Evolutionary conservation across 2,113 vertebrate genomes (phyloP), one percentile per base, ranked within the genome.

Genomic region (Xenopus laevis): DNA sequence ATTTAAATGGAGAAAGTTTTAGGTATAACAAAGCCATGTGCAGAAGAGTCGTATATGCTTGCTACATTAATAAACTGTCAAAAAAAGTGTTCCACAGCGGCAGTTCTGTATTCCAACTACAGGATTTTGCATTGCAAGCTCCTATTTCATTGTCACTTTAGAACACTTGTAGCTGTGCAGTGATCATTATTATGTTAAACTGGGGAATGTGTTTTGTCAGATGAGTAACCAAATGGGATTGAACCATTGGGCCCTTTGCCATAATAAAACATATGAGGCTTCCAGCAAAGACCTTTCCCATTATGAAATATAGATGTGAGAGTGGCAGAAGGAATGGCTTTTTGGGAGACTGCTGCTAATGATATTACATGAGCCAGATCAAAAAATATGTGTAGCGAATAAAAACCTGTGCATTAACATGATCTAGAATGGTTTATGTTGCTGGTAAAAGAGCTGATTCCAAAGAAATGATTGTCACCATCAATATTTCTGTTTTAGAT

Each of bases 401-500:
- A 67, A 46, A 81, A 79, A 83, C 75, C 66, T 74, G 58, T 83
- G 83, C 68, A 76, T 80, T 73, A 53, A 65, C 53, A 4, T 23
- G 33, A 11, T 46, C 27, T 23, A 63, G n/a, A n/a, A 55, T 57
- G 46, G 18, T 21, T 63, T 79, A 52, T 65, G 78, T 81, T 84
- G 83, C 88, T 86, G 79, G 84, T 83, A 82, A 78, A 73, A 83
- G 79, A 85, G 79, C 82, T 77, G 78, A 80, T 87, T 86, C 86
- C 85, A 45, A 80, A 89, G 85, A 89, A 89, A 87, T 82, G 85
- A 88, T 86, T 91, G 90, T 90, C 87, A 89, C 86, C 87, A 86
- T 91, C 90, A 89, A 89, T 91, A 89, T 89, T 84, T 85, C 86
- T 74, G 88, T 89, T 87, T 86, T 86, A 86, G 85, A 87, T 87